Evolutionary conservation across 30 jellyfish, hydroid and myxozoan species (phyloP).

Genomic region (Turritopsis dohrnii): DNA sequence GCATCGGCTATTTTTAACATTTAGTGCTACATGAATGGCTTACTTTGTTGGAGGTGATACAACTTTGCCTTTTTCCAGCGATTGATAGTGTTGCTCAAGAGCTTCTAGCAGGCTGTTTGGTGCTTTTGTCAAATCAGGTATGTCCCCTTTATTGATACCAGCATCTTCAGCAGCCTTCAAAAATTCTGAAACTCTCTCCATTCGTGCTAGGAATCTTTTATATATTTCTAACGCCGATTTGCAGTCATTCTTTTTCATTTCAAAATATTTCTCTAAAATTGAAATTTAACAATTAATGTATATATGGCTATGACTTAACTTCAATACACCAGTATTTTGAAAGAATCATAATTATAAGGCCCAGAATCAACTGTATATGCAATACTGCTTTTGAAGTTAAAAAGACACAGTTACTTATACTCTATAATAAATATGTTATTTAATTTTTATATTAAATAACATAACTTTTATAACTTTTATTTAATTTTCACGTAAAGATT

Average conservation of each 20-base stretch:
- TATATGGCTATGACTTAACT: no score
- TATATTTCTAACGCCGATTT: conserved; percentile 73
- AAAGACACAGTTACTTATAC: no score
- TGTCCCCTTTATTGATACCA: conserved; percentile 93
- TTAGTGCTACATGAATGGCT: no score
- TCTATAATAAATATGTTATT: no score
- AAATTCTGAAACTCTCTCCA: conserved; percentile 92
- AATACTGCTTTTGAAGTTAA: no score
- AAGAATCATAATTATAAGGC: no score
- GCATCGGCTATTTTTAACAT: no score
- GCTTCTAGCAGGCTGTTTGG: conserved; percentile 85
- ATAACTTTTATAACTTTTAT: no score
- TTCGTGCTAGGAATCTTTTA: conserved; percentile 75
- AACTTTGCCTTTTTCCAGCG: conserved; percentile 84
- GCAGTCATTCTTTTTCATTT: conserved; percentile 87
- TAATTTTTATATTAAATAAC: no score
- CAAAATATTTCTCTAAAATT: conserved; percentile 74
- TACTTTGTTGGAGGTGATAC: conserved; percentile 74
- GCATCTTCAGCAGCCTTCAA: conserved; percentile 90
- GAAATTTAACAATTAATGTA: not conserved
- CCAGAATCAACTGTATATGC: no score
- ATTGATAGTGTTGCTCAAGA: conserved; percentile 60
- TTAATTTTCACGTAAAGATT: no score
- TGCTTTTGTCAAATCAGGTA: conserved; percentile 92
- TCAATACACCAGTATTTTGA: no score